phyloP scores from a whole-genome alignment of 92 coral and sea anemone genomes.

The Porites divaricata region DNA sequence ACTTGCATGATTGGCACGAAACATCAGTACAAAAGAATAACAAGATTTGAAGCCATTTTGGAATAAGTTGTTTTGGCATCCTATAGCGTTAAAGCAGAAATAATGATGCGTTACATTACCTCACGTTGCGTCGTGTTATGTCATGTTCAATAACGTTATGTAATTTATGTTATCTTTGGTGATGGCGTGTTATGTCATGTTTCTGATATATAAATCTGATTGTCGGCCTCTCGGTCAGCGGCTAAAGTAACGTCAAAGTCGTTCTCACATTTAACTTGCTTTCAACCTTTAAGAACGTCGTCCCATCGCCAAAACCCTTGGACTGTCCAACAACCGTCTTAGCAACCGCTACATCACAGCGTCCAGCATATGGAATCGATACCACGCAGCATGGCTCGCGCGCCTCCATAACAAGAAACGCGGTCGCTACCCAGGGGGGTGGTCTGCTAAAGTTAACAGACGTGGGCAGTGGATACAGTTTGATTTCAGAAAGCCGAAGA shows the following conservation, averaged over 20 bases:
- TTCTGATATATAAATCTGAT: too few species aligned
- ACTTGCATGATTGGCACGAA: too few species aligned
- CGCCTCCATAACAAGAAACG: conserved; percentile 58
- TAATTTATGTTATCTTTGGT: too few species aligned
- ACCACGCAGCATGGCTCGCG: conserved; percentile 67
- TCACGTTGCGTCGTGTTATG: too few species aligned
- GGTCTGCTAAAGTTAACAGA: conserved; percentile 73
- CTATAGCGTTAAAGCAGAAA: too few species aligned
- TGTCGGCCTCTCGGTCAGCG: background rate
- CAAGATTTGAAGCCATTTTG: too few species aligned
- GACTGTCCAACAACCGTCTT: conserved; percentile 66
- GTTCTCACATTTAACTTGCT: background rate
- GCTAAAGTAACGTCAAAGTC: background rate
- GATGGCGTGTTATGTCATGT: too few species aligned
- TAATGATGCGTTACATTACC: too few species aligned
- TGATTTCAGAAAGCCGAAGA: conserved; percentile 57
- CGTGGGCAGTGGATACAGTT: conserved; percentile 74
- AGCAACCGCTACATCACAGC: conserved; percentile 73
- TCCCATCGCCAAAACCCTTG: conserved; percentile 52
- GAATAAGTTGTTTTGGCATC: too few species aligned
- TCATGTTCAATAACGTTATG: too few species aligned
- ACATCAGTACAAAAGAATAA: too few species aligned
- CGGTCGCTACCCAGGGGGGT: conserved; percentile 64
- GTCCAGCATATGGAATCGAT: conserved; percentile 60
- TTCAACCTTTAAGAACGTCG: conserved; percentile 44